Evolutionary conservation across 2,797 vertebrate species (phyloP), one percentile per base, ranked within the genome.

Genomic region (Tapera naevia): DNA sequence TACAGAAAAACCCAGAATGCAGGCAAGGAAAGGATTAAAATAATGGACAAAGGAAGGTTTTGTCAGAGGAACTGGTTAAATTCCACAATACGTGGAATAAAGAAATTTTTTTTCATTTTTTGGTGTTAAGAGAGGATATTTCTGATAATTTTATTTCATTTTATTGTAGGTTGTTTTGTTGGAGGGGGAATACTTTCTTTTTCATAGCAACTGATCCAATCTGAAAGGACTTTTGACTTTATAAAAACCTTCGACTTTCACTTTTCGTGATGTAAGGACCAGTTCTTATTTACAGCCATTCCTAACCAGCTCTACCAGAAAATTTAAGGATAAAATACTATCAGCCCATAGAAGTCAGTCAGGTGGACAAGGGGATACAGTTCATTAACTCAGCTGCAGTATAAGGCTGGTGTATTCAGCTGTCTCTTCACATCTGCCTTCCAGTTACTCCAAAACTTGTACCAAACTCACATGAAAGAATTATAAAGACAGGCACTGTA

Each of bases 351-450:
- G 85, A 84, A 95, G 27, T 79, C 93, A 93, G 76, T 89, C 87
- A 92, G 85, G 75, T 95, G 79, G 79, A 93, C 85, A 81, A 86
- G 80, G 45, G 16, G 72, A 93, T 73, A 92, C 62, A 91, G 91
- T 91, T 96, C 94, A 95, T 97, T 96, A 95, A 86, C 60, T 92
- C 70, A 1, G 4, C 66, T 86, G 53, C 46, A n/a, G 61, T 60
- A 66, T 51, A 37, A 89, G 58, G 57, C 66, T 83, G 56, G 65
- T 85, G 54, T 92, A 83, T 81, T 89, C 91, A 95, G 69, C 65
- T 92, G 92, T 95, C 94, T 95, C 82, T 94, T 95, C 93, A 92
- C 82, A 92, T 96, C 76, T 91, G 54, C 89, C 54, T 95, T 91
- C 82, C 82, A 89, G 89, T 95, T 95, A 94, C 82, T 96, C 85